Conservation (phyloP, 2,888 invertebrate species). For the Epinotia brunnichana region DNA sequence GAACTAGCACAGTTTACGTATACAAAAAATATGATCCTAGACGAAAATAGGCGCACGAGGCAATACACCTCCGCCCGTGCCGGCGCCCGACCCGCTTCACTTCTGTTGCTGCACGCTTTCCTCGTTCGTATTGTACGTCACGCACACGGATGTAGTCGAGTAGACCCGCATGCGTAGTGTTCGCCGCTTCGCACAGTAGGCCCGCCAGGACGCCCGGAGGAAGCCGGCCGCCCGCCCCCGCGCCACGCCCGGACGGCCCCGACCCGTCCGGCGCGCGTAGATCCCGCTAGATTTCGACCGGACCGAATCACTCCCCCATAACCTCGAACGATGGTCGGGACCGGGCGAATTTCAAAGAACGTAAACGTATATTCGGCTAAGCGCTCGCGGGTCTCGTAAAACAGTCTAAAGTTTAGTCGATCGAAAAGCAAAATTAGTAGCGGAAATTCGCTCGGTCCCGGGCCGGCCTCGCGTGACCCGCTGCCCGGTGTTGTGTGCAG, state of each 20-base stretch:
- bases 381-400: background rate
- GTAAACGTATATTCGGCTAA: background rate
- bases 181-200: slow-evolving; percentile 25
- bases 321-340: slow-evolving; percentile 10
- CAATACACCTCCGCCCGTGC: slow-evolving; percentile 14
- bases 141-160: background rate
- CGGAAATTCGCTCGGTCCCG: slow-evolving; percentile 32
- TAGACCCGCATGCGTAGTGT: slow-evolving; percentile 7
- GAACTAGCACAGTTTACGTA: background rate
- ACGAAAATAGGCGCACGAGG: slow-evolving; percentile 24
- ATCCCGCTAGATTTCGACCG: slow-evolving; percentile 34
- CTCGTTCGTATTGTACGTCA: background rate
- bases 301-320: background rate
- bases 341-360: slow-evolving; percentile 30
- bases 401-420: background rate
- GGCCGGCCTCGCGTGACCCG: slow-evolving; percentile 39
- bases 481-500: slow-evolving; percentile 45
- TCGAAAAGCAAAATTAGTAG: background rate
- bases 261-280: slow-evolving; percentile 34
- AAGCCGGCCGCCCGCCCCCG: slow-evolving; percentile 47
- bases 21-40: slow-evolving; percentile 14
- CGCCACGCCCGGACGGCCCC: slow-evolving; percentile 18
- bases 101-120: slow-evolving; percentile 9
- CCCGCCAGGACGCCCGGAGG: slow-evolving; percentile 48
- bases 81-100: slow-evolving; percentile 27